Evolutionary conservation across 2,113 vertebrate genomes (phyloP), one percentile per base, ranked within the genome.

Genomic region (Corvus hawaiiensis): DNA sequence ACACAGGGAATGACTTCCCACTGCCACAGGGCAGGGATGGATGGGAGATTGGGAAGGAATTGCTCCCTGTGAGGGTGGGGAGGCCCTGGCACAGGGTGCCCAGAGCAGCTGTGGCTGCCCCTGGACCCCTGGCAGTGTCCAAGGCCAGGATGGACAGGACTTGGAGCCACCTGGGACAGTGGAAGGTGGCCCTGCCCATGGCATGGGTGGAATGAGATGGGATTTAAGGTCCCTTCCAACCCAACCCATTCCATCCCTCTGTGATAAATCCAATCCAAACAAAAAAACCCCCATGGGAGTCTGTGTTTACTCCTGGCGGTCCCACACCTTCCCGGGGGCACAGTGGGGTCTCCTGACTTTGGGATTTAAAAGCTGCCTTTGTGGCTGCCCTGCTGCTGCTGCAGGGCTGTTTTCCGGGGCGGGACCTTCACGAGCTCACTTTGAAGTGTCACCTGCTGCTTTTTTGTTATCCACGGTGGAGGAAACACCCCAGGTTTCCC

Each of bases 71-170:
- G 44, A 66, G 68, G 52, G 21, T 66, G 59, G 12, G 1, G 0
- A 64, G 17, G 26, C 0, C 1, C 56, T 83, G 67, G 67, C 1
- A 51, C 2, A 4, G 58, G 3, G 2, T 35, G 1, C 43, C 35
- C 59, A 74, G 37, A 52, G 37, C 0, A 59, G 37, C 35, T 81
- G 68, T 5, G 77, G 52, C 44, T 66, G 37, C 7, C 23, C 69
- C 54, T 54, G 41, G 28, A 67, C 74, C 52, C 37, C 37, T 89
- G 77, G 54, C 0, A 46, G 10, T 75, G 54, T 0, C 7, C 54
- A 0, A 75, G 39, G n/a, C 10, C 33, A 39, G 69, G 39, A 0
- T 66, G 68, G 59, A 44, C 0, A 0, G 14, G 22, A 15, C 4
- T 39, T 30, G 24, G 78, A 68, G 28, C 62, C 41, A 0, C 20